phyloP scores from a whole-genome alignment of 2,113 vertebrate species.

The Polypterus bichir region DNA sequence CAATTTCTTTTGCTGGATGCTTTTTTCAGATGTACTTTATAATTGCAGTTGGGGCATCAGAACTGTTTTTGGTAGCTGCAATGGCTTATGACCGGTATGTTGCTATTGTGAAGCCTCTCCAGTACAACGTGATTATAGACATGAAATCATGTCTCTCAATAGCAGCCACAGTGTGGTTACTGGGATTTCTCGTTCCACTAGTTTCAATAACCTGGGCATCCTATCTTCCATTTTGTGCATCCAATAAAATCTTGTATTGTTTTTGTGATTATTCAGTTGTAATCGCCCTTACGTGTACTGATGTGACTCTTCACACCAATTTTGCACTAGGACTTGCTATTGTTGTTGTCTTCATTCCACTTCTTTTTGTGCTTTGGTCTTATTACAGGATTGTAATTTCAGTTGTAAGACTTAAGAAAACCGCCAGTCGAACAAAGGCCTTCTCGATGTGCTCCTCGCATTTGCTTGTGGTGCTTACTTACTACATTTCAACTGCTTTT shows the following conservation, averaged over 20 bases:
- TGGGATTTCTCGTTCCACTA: too few species aligned
- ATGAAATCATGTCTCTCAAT: too few species aligned
- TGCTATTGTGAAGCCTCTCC: too few species aligned
- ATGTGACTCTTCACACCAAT: not conserved
- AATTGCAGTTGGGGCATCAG: too few species aligned
- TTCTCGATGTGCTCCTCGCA: not conserved
- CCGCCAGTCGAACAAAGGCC: not conserved
- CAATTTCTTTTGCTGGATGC: too few species aligned
- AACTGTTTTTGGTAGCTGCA: too few species aligned
- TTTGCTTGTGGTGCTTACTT: not conserved
- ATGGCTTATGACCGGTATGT: too few species aligned
- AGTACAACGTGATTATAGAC: too few species aligned
- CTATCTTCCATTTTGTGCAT: not conserved
- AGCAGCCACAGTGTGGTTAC: too few species aligned
- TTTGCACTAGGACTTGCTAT: not conserved
- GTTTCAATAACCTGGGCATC: too few species aligned
- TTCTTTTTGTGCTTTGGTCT: not conserved
- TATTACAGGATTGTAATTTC: not conserved
- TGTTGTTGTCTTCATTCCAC: not conserved
- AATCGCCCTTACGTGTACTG: not conserved
- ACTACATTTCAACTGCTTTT: not conserved
- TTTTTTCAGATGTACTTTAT: too few species aligned
- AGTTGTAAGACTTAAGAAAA: not conserved
- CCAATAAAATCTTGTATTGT: not conserved
- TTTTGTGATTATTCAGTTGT: not conserved